Evolutionary conservation across 2,888 invertebrate species (phyloP), one percentile per base, ranked within the genome.

Genomic region (Euspilapteryx auroguttella): DNA sequence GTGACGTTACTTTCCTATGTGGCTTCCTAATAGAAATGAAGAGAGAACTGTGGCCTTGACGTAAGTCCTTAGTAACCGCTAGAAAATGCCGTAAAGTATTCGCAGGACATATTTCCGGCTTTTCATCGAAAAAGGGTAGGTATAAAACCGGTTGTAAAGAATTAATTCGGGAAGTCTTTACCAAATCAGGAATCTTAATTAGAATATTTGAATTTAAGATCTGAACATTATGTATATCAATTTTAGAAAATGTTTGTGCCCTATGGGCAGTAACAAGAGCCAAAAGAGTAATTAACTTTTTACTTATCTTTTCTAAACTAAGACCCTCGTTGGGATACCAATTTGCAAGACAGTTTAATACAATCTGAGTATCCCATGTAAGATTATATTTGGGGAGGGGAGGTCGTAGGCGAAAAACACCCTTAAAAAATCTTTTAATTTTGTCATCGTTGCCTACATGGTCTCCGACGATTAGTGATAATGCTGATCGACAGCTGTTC

Each of bases 371-470:
- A 8, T 17, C 17, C 17, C 17, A 17, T 17, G 17, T 17, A 6
- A 8, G 5, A 5, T 17, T 8, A 17, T 17, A 17, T 8, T 17
- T 17, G 8, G 17, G 17, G 17, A 17, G 5, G 8, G 17, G 17
- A 8, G 17, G 17, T 6, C 17, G 17, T 17, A 17, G 17, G 8
- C 17, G 17, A 34, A 34, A 39, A 9, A 37, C 32, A 4, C 39
- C 41, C 15, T 33, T 37, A 10, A 37, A 27, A 31, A 37, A 37
- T n/a, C 34, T 14, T 27, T 28, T 28, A 2, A 31, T 13, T 6
- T 13, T 21, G 3, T 31, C 25, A 24, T 28, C 23, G 4, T 6
- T 10, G 4, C 25, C 22, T 9, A 31, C 24, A 6, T 31, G 14
- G 10, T 21, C 5, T 6, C 14, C 24, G 3, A 29, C 9, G n/a